These are phyloP conservation scores for Enteromius argenteus DNA, from an alignment of 2,797 vertebrate genomes.

Conservation along the genomic window DNA sequence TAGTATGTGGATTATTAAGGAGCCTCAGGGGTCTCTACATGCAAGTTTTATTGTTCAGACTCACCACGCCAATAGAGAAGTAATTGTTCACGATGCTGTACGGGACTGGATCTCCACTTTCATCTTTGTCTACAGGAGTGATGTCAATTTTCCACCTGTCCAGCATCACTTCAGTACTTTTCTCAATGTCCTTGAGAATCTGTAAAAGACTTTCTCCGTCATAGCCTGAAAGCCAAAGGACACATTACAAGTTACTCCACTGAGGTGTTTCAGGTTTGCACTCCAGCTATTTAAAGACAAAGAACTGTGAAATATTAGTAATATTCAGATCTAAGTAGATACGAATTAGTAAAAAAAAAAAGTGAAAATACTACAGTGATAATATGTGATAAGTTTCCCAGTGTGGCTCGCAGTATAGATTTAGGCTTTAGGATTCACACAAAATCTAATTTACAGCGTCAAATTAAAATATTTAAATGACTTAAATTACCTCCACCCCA, in stretches of 20 bases:
- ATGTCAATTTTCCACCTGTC: constrained; percentile 95
- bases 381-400: not conserved
- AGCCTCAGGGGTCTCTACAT: constrained; percentile 14
- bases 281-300: not conserved
- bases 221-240: constrained; percentile 78
- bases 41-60: constrained; percentile 59
- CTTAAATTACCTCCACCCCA: constrained; percentile 91
- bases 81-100: constrained; percentile 97
- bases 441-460: not conserved
- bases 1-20: constrained; percentile 1
- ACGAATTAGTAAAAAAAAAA: not conserved
- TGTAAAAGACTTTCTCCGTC: constrained; percentile 93
- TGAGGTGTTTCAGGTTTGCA: not conserved
- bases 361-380: not conserved
- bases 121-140: constrained; percentile 89
- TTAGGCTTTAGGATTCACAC: not conserved
- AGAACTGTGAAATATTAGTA: not conserved
- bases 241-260: not conserved
- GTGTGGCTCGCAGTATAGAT: not conserved
- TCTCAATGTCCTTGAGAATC: constrained; percentile 90
- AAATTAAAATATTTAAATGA: not conserved
- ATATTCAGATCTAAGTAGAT: not conserved
- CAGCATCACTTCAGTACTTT: constrained; percentile 87
- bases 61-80: constrained; percentile 97
- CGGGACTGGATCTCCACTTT: constrained; percentile 93